Percentiles rank a stretch among this genome's conserved stretches.
Evolutionary conservation across 2,888 invertebrate genomes (phyloP).

Genomic region (Machimus atricapillus): DNA sequence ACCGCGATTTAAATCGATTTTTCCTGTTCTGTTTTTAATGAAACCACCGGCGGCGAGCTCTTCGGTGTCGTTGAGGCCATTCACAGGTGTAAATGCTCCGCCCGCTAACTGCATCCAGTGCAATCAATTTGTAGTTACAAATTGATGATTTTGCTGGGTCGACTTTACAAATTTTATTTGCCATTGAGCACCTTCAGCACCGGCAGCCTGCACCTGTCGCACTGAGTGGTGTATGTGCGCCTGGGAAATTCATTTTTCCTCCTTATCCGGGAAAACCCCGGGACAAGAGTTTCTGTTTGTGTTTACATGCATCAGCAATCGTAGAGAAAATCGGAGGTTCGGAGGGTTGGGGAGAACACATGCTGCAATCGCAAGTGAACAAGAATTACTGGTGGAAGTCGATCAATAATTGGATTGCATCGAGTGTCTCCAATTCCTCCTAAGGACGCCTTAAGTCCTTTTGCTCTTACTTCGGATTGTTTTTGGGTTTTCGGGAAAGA

Average conservation of each 20-base stretch:
- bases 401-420: constrained; percentile 19
- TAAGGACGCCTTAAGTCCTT: not conserved
- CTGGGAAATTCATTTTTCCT: not conserved
- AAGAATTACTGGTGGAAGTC: not conserved
- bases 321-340: not conserved
- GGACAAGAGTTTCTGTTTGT: not conserved
- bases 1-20: constrained; percentile 1
- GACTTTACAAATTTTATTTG: constrained; percentile 37
- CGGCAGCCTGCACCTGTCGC: not conserved
- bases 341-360: not conserved
- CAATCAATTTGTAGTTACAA: constrained; percentile 35
- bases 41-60: not conserved
- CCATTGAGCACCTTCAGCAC: not conserved
- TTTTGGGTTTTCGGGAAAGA: not conserved
- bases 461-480: not conserved
- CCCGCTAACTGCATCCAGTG: not conserved
- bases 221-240: not conserved
- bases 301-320: constrained; percentile 19
- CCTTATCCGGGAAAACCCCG: not conserved
- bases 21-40: not conserved
- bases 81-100: not conserved
- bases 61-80: not conserved
- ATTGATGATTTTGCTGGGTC: constrained; percentile 34
- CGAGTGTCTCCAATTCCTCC: not conserved
- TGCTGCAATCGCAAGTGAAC: constrained; percentile 18